phyloP scores from a whole-genome alignment of 2,797 vertebrate species.

The Lacerta viridis region DNA sequence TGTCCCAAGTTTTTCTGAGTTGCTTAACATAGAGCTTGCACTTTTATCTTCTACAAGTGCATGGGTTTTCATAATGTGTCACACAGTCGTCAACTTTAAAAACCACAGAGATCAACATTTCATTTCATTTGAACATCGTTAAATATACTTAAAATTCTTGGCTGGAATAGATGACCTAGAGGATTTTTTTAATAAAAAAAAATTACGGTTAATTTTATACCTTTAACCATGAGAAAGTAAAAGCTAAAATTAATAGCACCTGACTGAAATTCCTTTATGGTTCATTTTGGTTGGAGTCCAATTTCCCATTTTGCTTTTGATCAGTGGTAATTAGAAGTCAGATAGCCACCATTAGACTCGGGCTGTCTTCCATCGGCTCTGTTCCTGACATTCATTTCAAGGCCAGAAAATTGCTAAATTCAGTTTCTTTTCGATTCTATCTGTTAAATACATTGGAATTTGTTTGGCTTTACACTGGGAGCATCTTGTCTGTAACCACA shows the following conservation, averaged over 20 bases:
- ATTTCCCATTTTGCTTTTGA: conserved; percentile 80
- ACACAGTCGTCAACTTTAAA: background rate
- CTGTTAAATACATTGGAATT: conserved; percentile 67
- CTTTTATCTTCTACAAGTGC: background rate
- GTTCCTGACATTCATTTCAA: conserved; percentile 75
- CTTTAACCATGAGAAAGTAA: conserved; percentile 63
- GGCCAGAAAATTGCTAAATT: conserved; percentile 75
- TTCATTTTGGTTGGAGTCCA: conserved; percentile 71
- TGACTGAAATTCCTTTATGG: conserved; percentile 75
- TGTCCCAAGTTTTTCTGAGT: background rate
- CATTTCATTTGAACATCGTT: conserved; percentile 4
- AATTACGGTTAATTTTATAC: conserved; percentile 37
- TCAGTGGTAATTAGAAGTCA: conserved; percentile 78
- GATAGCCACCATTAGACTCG: conserved; percentile 77
- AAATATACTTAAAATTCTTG: conserved; percentile 16
- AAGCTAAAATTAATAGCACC: conserved; percentile 69
- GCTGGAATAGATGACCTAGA: conserved; percentile 50
- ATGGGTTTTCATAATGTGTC: background rate
- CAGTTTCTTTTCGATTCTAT: conserved; percentile 74
- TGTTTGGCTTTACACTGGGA: conserved; percentile 67
- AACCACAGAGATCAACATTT: background rate
- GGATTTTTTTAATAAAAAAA: conserved; percentile 29
- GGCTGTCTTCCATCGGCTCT: conserved; percentile 75
- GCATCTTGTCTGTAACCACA: conserved; percentile 70
- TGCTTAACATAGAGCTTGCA: background rate